Conservation (phyloP, 1,140 invertebrate species). For the Melipona quadrifasciata region DNA sequence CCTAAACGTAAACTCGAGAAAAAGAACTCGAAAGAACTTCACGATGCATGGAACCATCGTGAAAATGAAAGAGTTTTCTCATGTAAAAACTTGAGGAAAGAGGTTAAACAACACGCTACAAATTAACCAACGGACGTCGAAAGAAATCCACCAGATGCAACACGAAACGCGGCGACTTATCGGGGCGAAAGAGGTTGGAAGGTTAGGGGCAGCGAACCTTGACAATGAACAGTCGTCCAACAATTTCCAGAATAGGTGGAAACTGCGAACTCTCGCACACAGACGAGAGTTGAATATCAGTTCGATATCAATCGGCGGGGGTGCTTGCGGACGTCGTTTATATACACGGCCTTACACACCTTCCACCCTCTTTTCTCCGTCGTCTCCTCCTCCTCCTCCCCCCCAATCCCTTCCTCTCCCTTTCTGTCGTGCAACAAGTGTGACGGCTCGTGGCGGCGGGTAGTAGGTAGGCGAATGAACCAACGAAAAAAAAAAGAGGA, state of each 20-base stretch:
- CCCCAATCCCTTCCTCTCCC: constrained; percentile 37
- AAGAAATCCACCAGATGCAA: too few relatives aligned
- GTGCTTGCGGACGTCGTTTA: constrained; percentile 31
- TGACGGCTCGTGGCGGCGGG: constrained; percentile 43
- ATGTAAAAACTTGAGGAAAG: too few relatives aligned
- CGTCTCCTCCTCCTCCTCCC: constrained; percentile 31
- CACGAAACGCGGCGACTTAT: too few relatives aligned
- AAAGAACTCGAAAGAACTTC: too few relatives aligned
- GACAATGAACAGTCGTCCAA: background rate
- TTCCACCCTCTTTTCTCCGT: constrained; percentile 29
- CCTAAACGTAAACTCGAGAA: too few relatives aligned
- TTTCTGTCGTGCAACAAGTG: constrained; percentile 72
- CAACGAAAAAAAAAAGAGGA: constrained; percentile 36
- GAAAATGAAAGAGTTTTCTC: too few relatives aligned
- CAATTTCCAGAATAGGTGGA: background rate
- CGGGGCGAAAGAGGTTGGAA: background rate
- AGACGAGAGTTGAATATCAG: background rate
- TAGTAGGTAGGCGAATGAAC: constrained; percentile 53
- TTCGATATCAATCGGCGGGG: constrained; percentile 30
- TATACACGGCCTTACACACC: constrained; percentile 34
- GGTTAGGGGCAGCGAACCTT: background rate
- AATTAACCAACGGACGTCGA: too few relatives aligned
- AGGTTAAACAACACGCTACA: too few relatives aligned
- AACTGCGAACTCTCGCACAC: background rate
- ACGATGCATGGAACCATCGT: too few relatives aligned